Evolutionary conservation across 2,888 invertebrate genomes (phyloP).

Genomic region (Clunio marinus): DNA sequence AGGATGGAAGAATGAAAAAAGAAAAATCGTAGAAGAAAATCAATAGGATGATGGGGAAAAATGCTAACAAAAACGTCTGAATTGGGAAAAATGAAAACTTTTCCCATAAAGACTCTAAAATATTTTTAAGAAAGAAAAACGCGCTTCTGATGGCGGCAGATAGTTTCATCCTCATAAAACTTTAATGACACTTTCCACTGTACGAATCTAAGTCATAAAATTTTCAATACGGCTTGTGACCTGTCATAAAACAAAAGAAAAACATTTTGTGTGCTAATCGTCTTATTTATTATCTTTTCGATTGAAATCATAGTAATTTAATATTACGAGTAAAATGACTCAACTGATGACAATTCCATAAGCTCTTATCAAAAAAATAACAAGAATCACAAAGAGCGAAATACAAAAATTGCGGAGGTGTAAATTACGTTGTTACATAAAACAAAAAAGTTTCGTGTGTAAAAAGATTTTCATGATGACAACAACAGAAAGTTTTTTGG

Average conservation of each 20-base stretch:
- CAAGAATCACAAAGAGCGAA: background rate
- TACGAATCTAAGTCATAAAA: background rate
- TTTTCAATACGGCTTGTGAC: background rate
- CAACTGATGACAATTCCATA: background rate
- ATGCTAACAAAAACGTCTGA: background rate
- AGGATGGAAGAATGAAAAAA: background rate
- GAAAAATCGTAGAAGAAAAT: constrained; percentile 33
- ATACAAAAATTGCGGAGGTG: background rate
- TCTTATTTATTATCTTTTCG: too few species aligned
- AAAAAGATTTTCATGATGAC: constrained; percentile 1
- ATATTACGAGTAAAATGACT: background rate
- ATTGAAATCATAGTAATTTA: too few species aligned
- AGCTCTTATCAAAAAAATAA: background rate
- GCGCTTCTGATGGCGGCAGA: background rate
- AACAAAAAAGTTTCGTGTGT: background rate
- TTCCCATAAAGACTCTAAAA: background rate
- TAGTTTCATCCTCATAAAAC: background rate
- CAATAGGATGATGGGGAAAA: constrained; percentile 25
- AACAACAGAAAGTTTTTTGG: too few species aligned
- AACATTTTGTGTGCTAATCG: background rate
- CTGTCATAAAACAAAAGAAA: background rate
- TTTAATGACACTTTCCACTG: background rate
- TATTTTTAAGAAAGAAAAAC: background rate
- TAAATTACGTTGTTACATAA: constrained; percentile 6
- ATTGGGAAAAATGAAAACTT: background rate